phyloP scores from a whole-genome alignment of 2,888 invertebrate species.

The Bombylius major region DNA sequence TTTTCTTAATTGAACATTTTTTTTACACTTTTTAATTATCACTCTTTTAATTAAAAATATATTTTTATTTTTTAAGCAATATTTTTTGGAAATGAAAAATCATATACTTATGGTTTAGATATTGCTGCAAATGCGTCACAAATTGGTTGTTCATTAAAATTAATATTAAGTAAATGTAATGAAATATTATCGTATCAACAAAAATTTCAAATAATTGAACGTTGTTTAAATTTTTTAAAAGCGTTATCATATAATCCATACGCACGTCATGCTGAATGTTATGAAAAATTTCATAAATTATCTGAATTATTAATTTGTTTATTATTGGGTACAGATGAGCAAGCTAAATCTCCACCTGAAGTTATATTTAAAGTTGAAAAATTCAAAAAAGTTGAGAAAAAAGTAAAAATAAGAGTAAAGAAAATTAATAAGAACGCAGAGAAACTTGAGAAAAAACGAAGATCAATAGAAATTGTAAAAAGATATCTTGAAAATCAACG shows the following conservation, averaged over 20 bases:
- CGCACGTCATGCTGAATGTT: constrained; percentile 25
- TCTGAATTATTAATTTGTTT: constrained; percentile 32
- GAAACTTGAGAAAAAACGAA: neutral
- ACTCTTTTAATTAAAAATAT: neutral
- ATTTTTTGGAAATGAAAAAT: constrained; percentile 24
- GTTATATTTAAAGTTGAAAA: neutral
- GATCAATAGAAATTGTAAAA: constrained; percentile 5
- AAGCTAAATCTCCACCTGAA: constrained; percentile 17
- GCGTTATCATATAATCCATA: constrained; percentile 28
- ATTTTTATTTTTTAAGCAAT: constrained; percentile 17
- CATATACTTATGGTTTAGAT: constrained; percentile 20
- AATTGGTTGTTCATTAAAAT: constrained; percentile 29
- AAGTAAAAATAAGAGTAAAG: too few species aligned
- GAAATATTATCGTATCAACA: constrained; percentile 32
- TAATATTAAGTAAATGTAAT: constrained; percentile 29
- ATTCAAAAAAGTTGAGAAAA: neutral
- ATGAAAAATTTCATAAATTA: constrained; percentile 29
- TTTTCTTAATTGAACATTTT: neutral
- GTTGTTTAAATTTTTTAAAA: constrained; percentile 30
- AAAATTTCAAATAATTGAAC: constrained; percentile 23
- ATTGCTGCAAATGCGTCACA: constrained; percentile 26
- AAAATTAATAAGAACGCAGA: neutral
- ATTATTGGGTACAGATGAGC: constrained; percentile 29
- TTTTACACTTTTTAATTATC: neutral
- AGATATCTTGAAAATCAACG: constrained; percentile 13